These are phyloP conservation scores for Altica lythri DNA, from an alignment of 2,888 invertebrate species.

Conservation along the genomic window DNA sequence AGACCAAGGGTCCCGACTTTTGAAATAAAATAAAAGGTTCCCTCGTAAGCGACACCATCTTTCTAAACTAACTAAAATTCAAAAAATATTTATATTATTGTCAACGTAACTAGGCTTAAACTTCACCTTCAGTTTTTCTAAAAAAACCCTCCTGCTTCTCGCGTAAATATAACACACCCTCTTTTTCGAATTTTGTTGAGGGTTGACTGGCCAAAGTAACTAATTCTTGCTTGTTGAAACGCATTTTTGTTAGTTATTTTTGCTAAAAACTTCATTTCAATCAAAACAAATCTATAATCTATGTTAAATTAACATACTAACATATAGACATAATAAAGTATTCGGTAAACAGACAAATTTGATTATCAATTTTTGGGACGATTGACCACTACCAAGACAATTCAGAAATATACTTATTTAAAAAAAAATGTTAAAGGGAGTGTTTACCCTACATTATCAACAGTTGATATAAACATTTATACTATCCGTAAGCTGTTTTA, in stretches of 20 bases:
- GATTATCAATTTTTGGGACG: too few relatives aligned
- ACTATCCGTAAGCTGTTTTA: too few relatives aligned
- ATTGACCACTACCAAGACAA: too few relatives aligned
- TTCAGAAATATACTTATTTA: too few relatives aligned
- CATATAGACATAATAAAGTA: too few relatives aligned
- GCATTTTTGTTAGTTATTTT: slow-evolving; percentile 63
- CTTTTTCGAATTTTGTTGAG: slow-evolving; percentile 87
- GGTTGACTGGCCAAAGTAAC: slow-evolving; percentile 84
- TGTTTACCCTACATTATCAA: too few relatives aligned
- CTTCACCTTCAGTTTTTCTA: slow-evolving; percentile 89
- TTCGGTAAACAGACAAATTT: too few relatives aligned
- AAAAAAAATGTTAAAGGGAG: too few relatives aligned
- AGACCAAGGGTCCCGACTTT: slow-evolving; percentile 85
- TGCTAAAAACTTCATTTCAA: background rate
- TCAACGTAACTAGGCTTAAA: slow-evolving; percentile 56
- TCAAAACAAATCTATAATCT: too few relatives aligned
- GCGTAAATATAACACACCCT: slow-evolving; percentile 83
- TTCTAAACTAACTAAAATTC: slow-evolving; percentile 71
- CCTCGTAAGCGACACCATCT: slow-evolving; percentile 91
- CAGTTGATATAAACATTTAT: too few relatives aligned
- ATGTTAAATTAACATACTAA: too few relatives aligned
- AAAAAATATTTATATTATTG: slow-evolving; percentile 14
- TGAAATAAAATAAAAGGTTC: slow-evolving; percentile 91
- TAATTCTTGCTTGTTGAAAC: slow-evolving; percentile 90
- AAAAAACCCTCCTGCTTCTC: slow-evolving; percentile 93